Base-by-base conservation (phyloP, 2,113 vertebrate species). In the Gobio gobio region DNA sequence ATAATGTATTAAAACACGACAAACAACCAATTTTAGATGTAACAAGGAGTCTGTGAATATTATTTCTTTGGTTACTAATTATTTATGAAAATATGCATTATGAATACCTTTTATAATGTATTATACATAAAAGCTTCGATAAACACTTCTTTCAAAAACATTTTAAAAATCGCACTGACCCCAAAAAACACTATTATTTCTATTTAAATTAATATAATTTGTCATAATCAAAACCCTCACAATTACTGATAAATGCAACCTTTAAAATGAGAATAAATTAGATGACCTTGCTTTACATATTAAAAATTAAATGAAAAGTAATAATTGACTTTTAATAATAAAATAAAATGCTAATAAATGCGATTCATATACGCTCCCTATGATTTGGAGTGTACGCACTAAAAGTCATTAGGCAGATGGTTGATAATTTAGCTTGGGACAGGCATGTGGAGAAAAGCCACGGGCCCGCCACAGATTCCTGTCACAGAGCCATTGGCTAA, bases 391-490 rank as follows among this genome's bases (percentile, higher is more conserved):
- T 0, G 0, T 73, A 73, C 68, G 24, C 56, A 13, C 66, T 33
- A 6, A 75, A 10, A 45, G n/a, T 8, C 78, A 29, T 54, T 56
- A 68, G 72, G 9, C 81, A 84, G 82, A 80, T 76, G 72, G 70
- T 18, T 51, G 29, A 36, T 72, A 16, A 82, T 72, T 77, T 79
- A 85, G 61, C 59, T 49, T 29, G 26, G 24, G 36, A 81, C 70
- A 59, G 5, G 22, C 78, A 61, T 64, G 72, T 10, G 14, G 74
- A 29, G 63, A 76, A 26, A 1, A 47, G 22, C 26, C 3, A 24
- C 24, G 22, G 40, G 24, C 20, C 9, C 2, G 22, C 12, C 40
- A 51, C 24, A 0, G 7, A 59, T 73, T 78, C 22, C 81, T 86
- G 54, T 63, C 59, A 68, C 61, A 36, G n/a, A 78, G 83, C 74